These are phyloP conservation scores for Folsomia candida DNA, from an alignment of 2,888 invertebrate species.

Conservation along the genomic window DNA sequence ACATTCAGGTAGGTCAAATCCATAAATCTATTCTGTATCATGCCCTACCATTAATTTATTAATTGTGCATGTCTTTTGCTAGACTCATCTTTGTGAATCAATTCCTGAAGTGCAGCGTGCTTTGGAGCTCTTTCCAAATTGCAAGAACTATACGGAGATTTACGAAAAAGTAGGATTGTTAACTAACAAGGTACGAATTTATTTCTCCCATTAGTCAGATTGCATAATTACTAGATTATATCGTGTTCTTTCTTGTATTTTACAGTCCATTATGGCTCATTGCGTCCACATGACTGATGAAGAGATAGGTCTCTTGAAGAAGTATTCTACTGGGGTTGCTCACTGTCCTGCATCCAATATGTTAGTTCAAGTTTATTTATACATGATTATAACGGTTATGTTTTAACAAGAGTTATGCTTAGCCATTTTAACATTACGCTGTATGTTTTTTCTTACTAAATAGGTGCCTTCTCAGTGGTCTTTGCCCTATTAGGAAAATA, in stretches of 20 bases:
- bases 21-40: neutral
- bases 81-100: conserved; percentile 87
- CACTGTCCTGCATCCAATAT: conserved; percentile 88
- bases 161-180: conserved; percentile 73
- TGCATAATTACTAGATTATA: conserved; percentile 16
- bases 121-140: conserved; percentile 59
- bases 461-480: conserved; percentile 74
- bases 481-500: conserved; percentile 72
- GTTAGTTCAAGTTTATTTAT: no score
- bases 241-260: conserved; percentile 27
- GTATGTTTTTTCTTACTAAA: no score
- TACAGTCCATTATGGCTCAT: conserved; percentile 77
- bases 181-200: conserved; percentile 65
- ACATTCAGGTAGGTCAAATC: conserved; percentile 66
- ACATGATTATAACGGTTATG: no score
- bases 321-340: conserved; percentile 67
- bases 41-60: neutral
- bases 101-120: conserved; percentile 69
- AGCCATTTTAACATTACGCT: no score
- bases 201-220: neutral
- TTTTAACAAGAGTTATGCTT: no score
- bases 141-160: conserved; percentile 68
- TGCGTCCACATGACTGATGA: conserved; percentile 70
- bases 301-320: conserved; percentile 66
- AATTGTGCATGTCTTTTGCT: conserved; percentile 33